A percentile compares a stretch with the other conserved stretches of the same genome.
These are phyloP conservation scores for Diadema setosum DNA, from an alignment of 35 echinoderm and acorn worm genomes.

Conservation along the genomic window DNA sequence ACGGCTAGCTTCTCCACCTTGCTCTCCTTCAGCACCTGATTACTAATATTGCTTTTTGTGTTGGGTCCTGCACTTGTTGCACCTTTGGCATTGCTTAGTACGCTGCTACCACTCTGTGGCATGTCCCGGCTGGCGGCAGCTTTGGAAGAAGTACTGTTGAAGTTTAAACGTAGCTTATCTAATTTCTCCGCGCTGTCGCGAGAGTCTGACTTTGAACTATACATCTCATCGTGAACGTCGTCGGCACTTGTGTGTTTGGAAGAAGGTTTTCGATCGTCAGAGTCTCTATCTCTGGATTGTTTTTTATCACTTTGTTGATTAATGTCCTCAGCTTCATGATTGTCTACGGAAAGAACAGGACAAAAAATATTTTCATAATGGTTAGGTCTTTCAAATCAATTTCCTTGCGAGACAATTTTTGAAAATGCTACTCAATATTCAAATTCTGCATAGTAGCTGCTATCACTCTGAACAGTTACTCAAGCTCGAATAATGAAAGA, in stretches of 20 bases:
- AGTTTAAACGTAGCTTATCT: not conserved
- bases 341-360: too few species aligned
- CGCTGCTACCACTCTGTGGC: not conserved
- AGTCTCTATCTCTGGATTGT: not conserved
- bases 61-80: conserved; percentile 13
- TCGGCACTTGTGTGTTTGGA: conserved; percentile 31
- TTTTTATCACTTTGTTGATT: not conserved
- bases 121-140: not conserved
- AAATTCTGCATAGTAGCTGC: too few species aligned
- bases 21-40: not conserved
- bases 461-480: too few species aligned
- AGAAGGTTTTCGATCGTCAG: not conserved
- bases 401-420: too few species aligned
- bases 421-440: too few species aligned
- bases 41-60: conserved; percentile 24
- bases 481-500: too few species aligned
- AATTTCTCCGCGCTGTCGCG: not conserved
- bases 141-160: conserved; percentile 21
- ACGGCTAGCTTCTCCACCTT: not conserved
- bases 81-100: conserved; percentile 34
- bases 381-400: too few species aligned
- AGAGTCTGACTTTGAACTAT: conserved; percentile 15
- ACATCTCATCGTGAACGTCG: not conserved
- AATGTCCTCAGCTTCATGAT: not conserved
- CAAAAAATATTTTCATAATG: too few species aligned